Evolutionary conservation across 2,113 vertebrate genomes (phyloP), one percentile per base, ranked within the genome.

Genomic region (Ciconia maguari): DNA sequence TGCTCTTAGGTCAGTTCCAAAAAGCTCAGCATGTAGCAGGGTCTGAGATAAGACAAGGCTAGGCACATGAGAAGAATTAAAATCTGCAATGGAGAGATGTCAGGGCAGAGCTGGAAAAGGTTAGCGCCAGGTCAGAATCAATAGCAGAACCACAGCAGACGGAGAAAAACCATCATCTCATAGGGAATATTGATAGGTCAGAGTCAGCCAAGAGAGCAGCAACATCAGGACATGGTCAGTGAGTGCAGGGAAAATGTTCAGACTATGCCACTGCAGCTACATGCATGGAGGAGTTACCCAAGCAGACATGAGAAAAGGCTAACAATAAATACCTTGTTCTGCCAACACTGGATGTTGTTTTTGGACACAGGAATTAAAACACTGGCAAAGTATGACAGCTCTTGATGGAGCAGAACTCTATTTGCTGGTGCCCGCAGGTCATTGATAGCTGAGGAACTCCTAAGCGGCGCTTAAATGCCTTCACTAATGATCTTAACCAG

Each of bases 251-350:
- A 81, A 75, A 70, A 16, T 38, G 60, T 66, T 82, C 91, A 79
- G 74, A 24, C 55, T 62, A 8, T 58, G 51, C 25, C 34, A 36
- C 29, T 55, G 30, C 58, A 81, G 76, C 48, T 80, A 51, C 55
- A 51, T 1, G 11, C 30, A 64, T 1, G 4, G 52, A 84, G 44
- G 36, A 71, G 54, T 85, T 90, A 72, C 1, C 1, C 49, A 84
- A 85, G 65, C 72, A 96, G 78, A 79, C 27, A 16, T 6, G 42
- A 89, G 61, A 83, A 89, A 52, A 76, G 27, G 12, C 29, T 79
- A 72, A 71, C 84, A 57, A 62, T 77, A 91, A 96, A 92, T 87
- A 96, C 20, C 58, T 85, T 52, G 10, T 64, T 93, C 78, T 91
- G 92, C 49, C 94, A 94, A 61, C 70, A 90, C 25, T 65, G 82